Conservation (phyloP, 2,797 vertebrate species). For the Poeciliopsis infans region DNA sequence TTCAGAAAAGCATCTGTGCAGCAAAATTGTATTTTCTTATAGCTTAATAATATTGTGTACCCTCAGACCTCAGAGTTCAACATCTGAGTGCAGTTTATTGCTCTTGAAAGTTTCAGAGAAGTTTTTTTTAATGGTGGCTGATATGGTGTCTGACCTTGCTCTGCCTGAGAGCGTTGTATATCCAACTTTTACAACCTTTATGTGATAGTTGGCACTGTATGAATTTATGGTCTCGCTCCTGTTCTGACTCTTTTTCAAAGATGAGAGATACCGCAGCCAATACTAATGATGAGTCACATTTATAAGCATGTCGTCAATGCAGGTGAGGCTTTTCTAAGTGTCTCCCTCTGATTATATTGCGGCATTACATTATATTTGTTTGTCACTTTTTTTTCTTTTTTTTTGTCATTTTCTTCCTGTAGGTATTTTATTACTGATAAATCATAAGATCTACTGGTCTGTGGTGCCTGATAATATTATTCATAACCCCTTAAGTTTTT, state of each 20-base stretch:
- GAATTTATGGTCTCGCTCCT: slow-evolving; percentile 9
- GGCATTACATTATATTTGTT: background rate
- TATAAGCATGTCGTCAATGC: background rate
- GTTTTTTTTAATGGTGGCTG: slow-evolving; percentile 8
- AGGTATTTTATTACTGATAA: slow-evolving; percentile 19
- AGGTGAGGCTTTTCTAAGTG: background rate
- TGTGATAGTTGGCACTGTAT: slow-evolving; percentile 1
- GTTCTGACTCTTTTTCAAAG: slow-evolving; percentile 10
- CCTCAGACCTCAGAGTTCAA: slow-evolving; percentile 12
- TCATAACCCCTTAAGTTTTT: background rate
- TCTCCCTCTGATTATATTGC: background rate
- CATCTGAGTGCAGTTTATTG: slow-evolving; percentile 13
- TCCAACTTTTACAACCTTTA: slow-evolving; percentile 11
- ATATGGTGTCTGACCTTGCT: slow-evolving; percentile 24
- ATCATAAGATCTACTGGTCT: slow-evolving; percentile 20
- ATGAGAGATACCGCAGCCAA: background rate
- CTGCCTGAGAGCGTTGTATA: slow-evolving; percentile 21
- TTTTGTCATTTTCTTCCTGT: slow-evolving; percentile 13
- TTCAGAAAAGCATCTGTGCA: slow-evolving; percentile 9
- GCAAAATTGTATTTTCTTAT: slow-evolving; percentile 12
- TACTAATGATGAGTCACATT: background rate
- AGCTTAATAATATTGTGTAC: slow-evolving; percentile 11
- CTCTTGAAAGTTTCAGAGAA: slow-evolving; percentile 19
- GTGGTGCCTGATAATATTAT: background rate
- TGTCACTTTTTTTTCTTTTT: background rate